Evolutionary conservation across 2,888 invertebrate species (phyloP).

Genomic region (Acanthopleura granulata): DNA sequence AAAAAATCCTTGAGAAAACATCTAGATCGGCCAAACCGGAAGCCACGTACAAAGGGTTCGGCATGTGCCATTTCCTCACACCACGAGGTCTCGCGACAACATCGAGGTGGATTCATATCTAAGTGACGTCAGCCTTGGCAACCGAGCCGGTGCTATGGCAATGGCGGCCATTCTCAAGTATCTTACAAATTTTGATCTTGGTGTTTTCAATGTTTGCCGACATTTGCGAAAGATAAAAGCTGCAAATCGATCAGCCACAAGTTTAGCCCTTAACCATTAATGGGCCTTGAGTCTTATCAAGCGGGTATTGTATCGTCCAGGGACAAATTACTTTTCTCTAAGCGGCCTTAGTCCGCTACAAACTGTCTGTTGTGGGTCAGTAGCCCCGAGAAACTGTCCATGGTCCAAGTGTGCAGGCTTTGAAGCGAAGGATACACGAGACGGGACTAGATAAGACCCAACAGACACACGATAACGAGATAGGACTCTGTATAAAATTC

Average conservation of each 20-base stretch:
- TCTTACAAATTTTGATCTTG: not conserved
- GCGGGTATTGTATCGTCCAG: not conserved
- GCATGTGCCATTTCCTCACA: not conserved
- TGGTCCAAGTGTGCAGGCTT: no score
- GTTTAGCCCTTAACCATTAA: not conserved
- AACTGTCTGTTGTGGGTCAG: no score
- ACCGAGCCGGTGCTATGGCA: not conserved
- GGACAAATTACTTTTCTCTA: no score
- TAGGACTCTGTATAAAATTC: no score
- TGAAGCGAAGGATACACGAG: no score
- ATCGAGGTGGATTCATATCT: no score
- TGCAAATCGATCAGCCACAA: not conserved
- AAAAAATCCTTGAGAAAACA: no score
- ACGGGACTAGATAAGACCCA: no score
- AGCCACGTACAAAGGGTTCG: not conserved
- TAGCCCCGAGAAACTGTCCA: no score
- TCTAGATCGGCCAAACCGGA: not conserved
- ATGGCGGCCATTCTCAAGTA: constrained; percentile 5
- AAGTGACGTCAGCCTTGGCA: not conserved
- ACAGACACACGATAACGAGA: no score
- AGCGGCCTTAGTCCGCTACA: no score
- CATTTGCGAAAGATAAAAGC: constrained; percentile 4
- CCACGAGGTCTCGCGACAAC: no score
- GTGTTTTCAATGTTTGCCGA: constrained; percentile 1
- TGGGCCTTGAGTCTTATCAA: not conserved